Conservation (phyloP, 2,113 vertebrate genomes). For the Nematolebias whitei region DNA sequence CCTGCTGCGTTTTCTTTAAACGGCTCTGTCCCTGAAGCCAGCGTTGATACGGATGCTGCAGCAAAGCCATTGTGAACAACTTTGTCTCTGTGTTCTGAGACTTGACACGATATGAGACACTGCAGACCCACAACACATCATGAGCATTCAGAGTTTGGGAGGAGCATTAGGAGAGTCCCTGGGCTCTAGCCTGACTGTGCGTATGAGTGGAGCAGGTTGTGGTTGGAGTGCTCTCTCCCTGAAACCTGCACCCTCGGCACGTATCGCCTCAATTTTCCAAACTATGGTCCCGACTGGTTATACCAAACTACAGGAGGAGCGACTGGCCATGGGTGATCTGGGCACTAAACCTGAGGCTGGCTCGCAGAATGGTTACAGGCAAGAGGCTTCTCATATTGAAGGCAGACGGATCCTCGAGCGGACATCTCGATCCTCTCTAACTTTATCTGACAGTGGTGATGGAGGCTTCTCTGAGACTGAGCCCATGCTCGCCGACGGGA, state of each 20-base stretch:
- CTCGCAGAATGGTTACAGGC: conserved; percentile 79
- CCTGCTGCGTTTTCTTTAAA: conserved; percentile 1
- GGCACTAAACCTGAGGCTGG: conserved; percentile 84
- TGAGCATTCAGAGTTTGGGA: conserved; percentile 76
- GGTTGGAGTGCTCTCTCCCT: conserved; percentile 84
- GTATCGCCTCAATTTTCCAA: conserved; percentile 85
- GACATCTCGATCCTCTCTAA: conserved; percentile 76
- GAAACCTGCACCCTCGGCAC: conserved; percentile 83
- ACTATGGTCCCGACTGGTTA: conserved; percentile 94
- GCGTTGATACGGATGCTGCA: neutral
- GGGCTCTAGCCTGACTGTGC: conserved; percentile 77
- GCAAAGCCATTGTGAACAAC: neutral
- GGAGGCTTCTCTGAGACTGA: conserved; percentile 83
- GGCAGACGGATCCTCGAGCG: conserved; percentile 84
- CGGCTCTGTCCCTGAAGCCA: neutral
- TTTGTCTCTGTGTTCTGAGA: neutral
- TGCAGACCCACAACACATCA: conserved; percentile 44
- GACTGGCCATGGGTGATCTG: conserved; percentile 86
- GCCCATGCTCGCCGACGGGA: conserved; percentile 83
- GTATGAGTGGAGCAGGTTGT: conserved; percentile 77
- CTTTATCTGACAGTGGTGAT: conserved; percentile 83
- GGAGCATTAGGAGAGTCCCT: conserved; percentile 74
- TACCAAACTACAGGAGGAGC: conserved; percentile 90
- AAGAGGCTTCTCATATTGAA: conserved; percentile 82
- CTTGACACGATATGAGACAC: conserved; percentile 64